phyloP scores from a whole-genome alignment of 2,113 vertebrate species.

The Prunella fulvescens region DNA sequence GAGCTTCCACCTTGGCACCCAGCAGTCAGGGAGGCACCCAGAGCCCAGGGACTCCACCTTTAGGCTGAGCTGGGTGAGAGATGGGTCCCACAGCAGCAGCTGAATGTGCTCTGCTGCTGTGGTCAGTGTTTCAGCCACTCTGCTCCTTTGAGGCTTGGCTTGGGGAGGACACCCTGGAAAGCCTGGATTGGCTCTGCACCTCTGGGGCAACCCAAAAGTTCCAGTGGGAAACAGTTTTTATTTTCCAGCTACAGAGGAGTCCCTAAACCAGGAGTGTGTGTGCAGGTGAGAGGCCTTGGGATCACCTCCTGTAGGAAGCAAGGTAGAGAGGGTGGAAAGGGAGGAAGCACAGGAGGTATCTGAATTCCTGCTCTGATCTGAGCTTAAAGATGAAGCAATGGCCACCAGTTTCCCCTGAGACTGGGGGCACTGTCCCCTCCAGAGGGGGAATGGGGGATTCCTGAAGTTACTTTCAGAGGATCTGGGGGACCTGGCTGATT shows the following conservation, averaged over 20 bases:
- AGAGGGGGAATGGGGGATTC: neutral
- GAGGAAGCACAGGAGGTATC: neutral
- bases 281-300: neutral
- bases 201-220: neutral
- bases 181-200: neutral
- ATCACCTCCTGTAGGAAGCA: neutral
- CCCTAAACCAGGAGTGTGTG: neutral
- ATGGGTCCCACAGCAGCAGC: neutral
- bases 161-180: neutral
- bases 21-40: neutral
- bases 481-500: neutral
- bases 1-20: neutral
- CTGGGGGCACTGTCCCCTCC: neutral
- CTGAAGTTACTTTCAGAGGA: neutral
- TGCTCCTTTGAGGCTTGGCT: neutral
- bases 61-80: neutral
- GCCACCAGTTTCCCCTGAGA: neutral
- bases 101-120: neutral
- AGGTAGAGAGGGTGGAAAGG: neutral
- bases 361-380: neutral
- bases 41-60: neutral
- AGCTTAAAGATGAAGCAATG: neutral
- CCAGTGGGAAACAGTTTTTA: neutral
- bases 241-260: neutral
- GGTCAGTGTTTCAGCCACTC: neutral